Base-by-base conservation (phyloP, 1,140 invertebrate species). In the Atta colombica region DNA sequence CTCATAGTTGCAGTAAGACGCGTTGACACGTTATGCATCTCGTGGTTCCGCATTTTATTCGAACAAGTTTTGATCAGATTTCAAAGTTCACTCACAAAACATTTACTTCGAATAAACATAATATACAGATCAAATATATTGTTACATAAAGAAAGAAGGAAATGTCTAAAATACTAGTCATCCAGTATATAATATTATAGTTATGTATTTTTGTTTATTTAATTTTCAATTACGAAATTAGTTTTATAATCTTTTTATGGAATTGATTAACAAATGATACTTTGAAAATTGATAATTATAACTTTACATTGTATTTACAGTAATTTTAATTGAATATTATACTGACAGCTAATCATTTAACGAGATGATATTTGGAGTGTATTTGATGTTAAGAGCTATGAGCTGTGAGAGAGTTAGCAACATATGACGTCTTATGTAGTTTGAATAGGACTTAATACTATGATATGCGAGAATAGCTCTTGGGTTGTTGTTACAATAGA, bases 401-500 rank as follows among this genome's bases (percentile, higher is more conserved):
- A 39, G 35, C 31, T 35, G 31, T 35, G 31, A 45, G 39, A 58
- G 49, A 69, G 35, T 58, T 58, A n/a, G 21, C 39, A 78, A 65
- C 31, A 55, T 28, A 31, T 78, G 51, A 49, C 18, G 61, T 68
- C 77, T 58, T 81, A 65, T 45, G 25, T 65, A 39, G 51, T 81
- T 81, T 58, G 51, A 71, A 69, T 81, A 49, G 77, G 66, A 58
- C 65, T 81, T 81, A 81, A 81, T 71, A 51, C 63, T 16, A 55
- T 81, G 61, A 81, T 58, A 71, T 71, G 77, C 65, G n/a, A 71
- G 77, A 71, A 58, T 58, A 12, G 65, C 65, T 81, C 25, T 81
- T 81, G 51, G 35, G 51, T 71, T 69, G 51, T 81, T 58, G 77
- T 55, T 69, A 69, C 65, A 71, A 81, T 81, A 81, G 77, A 81